Evolutionary conservation across 2,113 vertebrate species (phyloP).

Genomic region (Sylvietta virens): DNA sequence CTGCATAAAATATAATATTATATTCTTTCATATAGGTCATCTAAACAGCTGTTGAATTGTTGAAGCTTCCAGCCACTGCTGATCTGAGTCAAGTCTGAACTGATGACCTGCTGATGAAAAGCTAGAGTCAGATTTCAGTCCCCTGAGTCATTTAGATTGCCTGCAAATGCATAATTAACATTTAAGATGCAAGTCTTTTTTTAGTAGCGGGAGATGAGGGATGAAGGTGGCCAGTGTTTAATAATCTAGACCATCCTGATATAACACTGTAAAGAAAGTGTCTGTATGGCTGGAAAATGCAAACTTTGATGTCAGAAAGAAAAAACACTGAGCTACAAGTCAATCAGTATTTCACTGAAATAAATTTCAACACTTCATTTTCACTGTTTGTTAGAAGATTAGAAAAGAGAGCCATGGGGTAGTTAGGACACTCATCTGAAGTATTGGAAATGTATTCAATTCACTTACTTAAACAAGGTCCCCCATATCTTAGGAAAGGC

Average conservation of each 20-base stretch:
- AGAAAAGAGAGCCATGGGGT: neutral
- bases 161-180: constrained; percentile 44
- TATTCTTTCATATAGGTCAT: neutral
- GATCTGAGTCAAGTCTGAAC: constrained; percentile 38
- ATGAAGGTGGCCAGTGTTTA: neutral
- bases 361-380: neutral
- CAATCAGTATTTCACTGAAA: neutral
- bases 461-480: neutral
- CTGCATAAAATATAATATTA: neutral
- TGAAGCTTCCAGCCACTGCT: constrained; percentile 11
- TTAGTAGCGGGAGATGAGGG: neutral
- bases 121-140: constrained; percentile 27
- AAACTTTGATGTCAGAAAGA: neutral
- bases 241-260: neutral
- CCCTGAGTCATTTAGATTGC: constrained; percentile 17
- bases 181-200: constrained; percentile 27
- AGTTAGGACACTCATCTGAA: neutral
- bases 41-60: constrained; percentile 29
- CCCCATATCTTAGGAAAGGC: neutral
- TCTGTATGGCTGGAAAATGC: neutral
- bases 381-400: neutral
- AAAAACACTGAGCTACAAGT: neutral
- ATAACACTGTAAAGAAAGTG: neutral
- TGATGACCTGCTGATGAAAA: constrained; percentile 33
- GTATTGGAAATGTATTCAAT: neutral